These are phyloP conservation scores for Philaethria dido DNA, from an alignment of 2,888 invertebrate species.

Conservation along the genomic window DNA sequence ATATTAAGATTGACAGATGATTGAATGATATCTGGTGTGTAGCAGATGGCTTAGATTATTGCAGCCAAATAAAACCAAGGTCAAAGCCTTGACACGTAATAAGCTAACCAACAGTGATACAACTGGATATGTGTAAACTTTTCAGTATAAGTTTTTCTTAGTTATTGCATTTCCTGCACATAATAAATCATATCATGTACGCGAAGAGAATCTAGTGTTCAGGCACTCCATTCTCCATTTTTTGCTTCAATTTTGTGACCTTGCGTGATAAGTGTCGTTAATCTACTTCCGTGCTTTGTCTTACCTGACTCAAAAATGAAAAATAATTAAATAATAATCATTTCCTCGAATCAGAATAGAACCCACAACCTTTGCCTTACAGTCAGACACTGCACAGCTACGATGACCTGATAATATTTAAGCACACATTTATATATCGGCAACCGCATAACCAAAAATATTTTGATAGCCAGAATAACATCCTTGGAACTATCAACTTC, in stretches of 20 bases:
- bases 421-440: not conserved
- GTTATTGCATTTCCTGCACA: no score
- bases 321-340: not conserved
- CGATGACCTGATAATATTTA: not conserved
- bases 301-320: no score
- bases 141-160: not conserved
- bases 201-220: no score
- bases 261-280: no score
- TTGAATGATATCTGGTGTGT: not conserved
- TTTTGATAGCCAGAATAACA: not conserved
- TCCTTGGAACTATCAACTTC: constrained; percentile 1
- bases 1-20: not conserved
- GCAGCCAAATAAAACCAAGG: constrained; percentile 60
- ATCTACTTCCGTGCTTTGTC: no score
- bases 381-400: not conserved
- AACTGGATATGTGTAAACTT: not conserved
- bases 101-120: constrained; percentile 53
- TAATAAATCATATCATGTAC: no score
- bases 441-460: constrained; percentile 15
- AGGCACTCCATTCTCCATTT: no score
- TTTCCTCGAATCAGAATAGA: not conserved
- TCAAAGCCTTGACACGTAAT: constrained; percentile 60
- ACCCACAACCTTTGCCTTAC: not conserved
- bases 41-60: constrained; percentile 4
- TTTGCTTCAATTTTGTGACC: no score